Evolutionary conservation across 2,113 vertebrate genomes (phyloP).

Genomic region (Quiscalus mexicanus): DNA sequence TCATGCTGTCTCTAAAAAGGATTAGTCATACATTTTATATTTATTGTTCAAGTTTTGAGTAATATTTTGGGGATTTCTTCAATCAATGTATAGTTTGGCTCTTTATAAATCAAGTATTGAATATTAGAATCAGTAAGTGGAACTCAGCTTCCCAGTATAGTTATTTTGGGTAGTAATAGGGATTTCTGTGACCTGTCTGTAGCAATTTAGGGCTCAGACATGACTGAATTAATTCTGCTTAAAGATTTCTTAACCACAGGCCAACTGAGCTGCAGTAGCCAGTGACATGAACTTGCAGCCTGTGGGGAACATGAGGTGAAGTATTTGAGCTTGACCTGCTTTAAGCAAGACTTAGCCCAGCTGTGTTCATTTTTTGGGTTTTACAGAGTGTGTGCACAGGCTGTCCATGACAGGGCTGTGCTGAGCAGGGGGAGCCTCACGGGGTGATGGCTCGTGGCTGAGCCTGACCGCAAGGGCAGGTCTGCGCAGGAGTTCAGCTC

Average conservation of each 20-base stretch:
- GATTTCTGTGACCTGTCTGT: conserved; percentile 34
- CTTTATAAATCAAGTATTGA: conserved; percentile 3
- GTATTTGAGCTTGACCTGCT: not conserved
- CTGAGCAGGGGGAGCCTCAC: fast-evolving
- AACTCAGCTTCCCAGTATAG: not conserved
- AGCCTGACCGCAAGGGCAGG: not conserved
- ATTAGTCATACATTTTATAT: not conserved
- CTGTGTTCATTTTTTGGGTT: not conserved
- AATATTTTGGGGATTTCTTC: conserved; percentile 6
- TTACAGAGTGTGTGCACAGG: not conserved
- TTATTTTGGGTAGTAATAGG: not conserved
- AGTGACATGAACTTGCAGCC: not conserved
- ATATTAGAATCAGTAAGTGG: not conserved
- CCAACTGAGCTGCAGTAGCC: not conserved
- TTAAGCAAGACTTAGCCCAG: not conserved
- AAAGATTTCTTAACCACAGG: not conserved
- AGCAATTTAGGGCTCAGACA: not conserved
- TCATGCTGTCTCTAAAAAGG: not conserved
- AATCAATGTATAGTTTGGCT: not conserved
- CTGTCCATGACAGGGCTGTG: not conserved
- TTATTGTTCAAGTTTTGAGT: not conserved
- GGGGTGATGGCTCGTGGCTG: not conserved
- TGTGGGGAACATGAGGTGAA: not conserved
- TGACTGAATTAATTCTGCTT: conserved; percentile 46
- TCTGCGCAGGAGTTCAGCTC: not conserved